Base-by-base conservation (phyloP, 2,888 invertebrate genomes). In the Phortica magna region DNA sequence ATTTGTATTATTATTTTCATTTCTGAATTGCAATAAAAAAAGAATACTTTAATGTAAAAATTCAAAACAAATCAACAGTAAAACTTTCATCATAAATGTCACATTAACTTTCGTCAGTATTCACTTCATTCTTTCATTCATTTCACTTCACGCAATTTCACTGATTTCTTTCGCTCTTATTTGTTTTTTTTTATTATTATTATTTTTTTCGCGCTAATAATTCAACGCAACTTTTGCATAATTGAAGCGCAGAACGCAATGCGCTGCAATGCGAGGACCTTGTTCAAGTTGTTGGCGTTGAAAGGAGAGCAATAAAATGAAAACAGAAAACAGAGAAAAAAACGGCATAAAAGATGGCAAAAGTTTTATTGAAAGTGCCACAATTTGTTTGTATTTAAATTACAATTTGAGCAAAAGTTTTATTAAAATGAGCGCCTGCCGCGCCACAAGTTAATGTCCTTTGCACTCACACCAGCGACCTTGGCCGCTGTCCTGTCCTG, bases 281-380 rank as follows among this genome's bases (percentile, higher is more conserved):
- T 12, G 48, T 12, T 48, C 5, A 48, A 48, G 48, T 14, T 48
- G 48, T 6, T 48, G 48, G n/a, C n/a, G 59, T 9, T 59, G 59
- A 17, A 17, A 59, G 59, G 31, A 31, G 31, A 31, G 31, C 31
- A 31, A 31, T 31, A 31, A 31, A 31, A 53, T 17, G 39, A 10
- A 41, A 42, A 39, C 55, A 53, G n/a, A 12, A 73, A 31, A 55
- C 61, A 19, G 41, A 59, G 39, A 55, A 74, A 72, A n/a, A 59
- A 65, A 70, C 53, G 72, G 83, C 79, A 77, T 42, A 80, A 82
- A 87, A 88, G 87, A 85, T 83, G 84, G 83, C 82, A 78, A 88
- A 86, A 86, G 88, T 86, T 86, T 85, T 88, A 87, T 88, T 87
- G 86, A 84, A 86, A 88, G 79, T 84, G 88, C 89, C 85, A 87